These are phyloP conservation scores for Pocillopora verrucosa DNA, from an alignment of 64 coral and sea anemone genomes.

Conservation along the genomic window DNA sequence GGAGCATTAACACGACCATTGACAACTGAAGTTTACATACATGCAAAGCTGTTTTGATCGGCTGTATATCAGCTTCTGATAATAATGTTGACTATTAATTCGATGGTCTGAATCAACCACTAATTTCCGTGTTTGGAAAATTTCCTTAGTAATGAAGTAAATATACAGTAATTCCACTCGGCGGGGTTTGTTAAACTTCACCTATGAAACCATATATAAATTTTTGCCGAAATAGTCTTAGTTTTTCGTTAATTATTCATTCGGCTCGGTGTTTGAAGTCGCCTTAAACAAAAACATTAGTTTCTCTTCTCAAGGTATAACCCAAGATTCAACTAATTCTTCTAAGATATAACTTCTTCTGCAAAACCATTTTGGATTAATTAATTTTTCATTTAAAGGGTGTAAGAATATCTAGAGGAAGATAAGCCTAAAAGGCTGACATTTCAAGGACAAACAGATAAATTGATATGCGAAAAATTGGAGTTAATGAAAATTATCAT, in stretches of 20 bases:
- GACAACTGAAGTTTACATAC: neutral
- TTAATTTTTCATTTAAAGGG: too few species aligned
- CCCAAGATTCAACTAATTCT: too few species aligned
- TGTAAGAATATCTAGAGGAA: too few species aligned
- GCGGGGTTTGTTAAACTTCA: neutral
- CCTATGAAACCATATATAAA: neutral
- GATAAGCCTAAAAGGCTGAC: too few species aligned
- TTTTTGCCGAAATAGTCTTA: neutral
- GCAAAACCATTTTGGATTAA: too few species aligned
- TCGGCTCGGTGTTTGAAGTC: neutral
- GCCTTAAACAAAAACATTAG: neutral
- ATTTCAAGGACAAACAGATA: too few species aligned
- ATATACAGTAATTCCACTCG: neutral
- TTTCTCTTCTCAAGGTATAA: neutral
- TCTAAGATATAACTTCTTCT: too few species aligned
- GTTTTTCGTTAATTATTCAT: neutral
- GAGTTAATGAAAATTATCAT: too few species aligned
- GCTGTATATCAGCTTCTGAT: neutral
- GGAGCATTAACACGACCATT: neutral
- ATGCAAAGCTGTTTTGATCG: neutral
- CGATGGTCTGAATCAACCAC: neutral
- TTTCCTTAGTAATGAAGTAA: neutral
- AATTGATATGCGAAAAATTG: too few species aligned
- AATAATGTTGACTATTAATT: constrained; percentile 16
- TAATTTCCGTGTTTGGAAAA: constrained; percentile 18